Percentiles rank a stretch among this genome's conserved stretches.
phyloP scores from a whole-genome alignment of 2,797 vertebrate species.

The Neosilurus mollespiculum region DNA sequence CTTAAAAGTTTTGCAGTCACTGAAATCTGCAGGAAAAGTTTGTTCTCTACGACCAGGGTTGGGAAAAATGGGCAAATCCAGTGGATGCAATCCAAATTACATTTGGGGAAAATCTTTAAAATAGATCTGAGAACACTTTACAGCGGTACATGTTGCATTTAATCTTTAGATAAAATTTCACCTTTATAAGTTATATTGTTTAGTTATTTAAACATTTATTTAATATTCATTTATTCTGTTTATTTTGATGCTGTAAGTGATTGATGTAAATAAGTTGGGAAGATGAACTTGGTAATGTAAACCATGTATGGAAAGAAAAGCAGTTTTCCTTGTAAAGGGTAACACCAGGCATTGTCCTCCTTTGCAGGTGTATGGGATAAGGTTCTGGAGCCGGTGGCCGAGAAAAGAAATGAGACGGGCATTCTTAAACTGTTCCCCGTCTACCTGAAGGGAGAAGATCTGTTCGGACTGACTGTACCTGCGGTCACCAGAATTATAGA shows the following conservation, averaged over 20 bases:
- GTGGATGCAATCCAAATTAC: neutral
- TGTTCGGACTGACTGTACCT: constrained; percentile 91
- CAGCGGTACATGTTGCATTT: neutral
- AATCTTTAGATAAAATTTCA: neutral
- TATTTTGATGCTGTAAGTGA: neutral
- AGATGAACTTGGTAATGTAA: neutral
- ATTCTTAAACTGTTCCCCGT: constrained; percentile 91
- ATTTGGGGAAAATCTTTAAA: neutral
- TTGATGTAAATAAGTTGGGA: neutral
- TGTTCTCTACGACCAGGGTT: neutral
- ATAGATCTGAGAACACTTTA: neutral
- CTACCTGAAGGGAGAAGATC: constrained; percentile 93
- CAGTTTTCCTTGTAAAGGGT: neutral
- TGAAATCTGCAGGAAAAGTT: neutral
- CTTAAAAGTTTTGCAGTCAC: neutral
- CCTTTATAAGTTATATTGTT: neutral
- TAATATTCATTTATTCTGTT: too few relatives aligned
- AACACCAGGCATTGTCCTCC: neutral
- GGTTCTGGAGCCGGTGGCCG: constrained; percentile 86
- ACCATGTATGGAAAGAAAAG: neutral
- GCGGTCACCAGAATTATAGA: constrained; percentile 91
- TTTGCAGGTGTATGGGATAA: constrained; percentile 91
- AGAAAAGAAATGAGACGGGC: constrained; percentile 78
- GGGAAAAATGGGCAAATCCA: neutral
- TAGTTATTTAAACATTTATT: too few relatives aligned